Evolutionary conservation across 2,113 vertebrate species (phyloP).

Genomic region (Syrmaticus mikado): DNA sequence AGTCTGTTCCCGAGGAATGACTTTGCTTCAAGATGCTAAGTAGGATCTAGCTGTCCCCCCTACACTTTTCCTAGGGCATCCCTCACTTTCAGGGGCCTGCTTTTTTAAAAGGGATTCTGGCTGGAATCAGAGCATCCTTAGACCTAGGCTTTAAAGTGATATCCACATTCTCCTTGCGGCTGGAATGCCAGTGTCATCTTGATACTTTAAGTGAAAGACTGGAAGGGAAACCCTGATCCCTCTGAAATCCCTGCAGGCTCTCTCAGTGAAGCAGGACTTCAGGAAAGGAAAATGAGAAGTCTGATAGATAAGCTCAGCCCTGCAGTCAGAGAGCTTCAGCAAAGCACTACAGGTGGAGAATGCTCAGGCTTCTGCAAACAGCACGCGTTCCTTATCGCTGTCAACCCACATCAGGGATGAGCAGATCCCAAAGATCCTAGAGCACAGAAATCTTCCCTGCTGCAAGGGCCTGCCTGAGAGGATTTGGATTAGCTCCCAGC

Average conservation of each 20-base stretch:
- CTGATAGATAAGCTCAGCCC: neutral
- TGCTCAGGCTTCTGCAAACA: neutral
- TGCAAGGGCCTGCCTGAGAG: neutral
- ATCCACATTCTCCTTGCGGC: neutral
- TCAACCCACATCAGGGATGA: neutral
- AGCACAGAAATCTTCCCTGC: neutral
- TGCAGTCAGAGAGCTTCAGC: neutral
- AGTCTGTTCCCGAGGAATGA: neutral
- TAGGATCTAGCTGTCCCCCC: neutral
- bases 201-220: neutral
- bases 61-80: neutral
- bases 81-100: fast-evolving
- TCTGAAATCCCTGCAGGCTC: neutral
- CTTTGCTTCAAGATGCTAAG: neutral
- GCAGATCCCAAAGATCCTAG: neutral
- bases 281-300: neutral
- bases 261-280: neutral
- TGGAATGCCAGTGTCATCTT: neutral
- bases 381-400: fast-evolving
- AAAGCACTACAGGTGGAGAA: neutral
- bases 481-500: neutral
- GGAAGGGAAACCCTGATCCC: neutral
- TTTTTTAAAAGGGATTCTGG: neutral
- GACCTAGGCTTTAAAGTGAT: neutral
- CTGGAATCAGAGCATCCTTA: neutral